These are phyloP conservation scores for Spinus pinus DNA, from an alignment of 2,797 vertebrate species.

Conservation along the genomic window DNA sequence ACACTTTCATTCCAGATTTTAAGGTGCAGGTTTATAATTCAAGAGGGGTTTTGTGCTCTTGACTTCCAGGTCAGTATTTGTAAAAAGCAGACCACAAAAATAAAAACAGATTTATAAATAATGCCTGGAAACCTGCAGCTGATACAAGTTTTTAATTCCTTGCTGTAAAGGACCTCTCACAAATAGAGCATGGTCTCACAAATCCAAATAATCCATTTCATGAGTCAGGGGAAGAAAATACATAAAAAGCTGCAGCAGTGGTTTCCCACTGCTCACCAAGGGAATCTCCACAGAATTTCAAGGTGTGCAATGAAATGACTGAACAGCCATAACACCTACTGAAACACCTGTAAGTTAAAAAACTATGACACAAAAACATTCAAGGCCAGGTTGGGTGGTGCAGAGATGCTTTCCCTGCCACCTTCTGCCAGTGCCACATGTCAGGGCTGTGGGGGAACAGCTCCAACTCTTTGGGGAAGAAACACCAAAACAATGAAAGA, in stretches of 20 bases:
- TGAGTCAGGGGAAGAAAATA: neutral
- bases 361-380: accelerated
- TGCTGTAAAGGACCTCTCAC: neutral
- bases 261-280: neutral
- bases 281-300: neutral
- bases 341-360: neutral
- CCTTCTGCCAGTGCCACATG: neutral
- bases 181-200: neutral
- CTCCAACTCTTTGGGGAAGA: neutral
- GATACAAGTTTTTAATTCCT: neutral
- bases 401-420: neutral
- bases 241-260: neutral
- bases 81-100: neutral
- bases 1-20: neutral
- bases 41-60: neutral
- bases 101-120: neutral
- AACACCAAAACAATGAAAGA: neutral
- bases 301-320: neutral
- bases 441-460: neutral
- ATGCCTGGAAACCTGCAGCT: neutral
- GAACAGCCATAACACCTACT: neutral
- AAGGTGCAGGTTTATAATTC: neutral
- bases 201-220: neutral
- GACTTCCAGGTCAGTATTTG: neutral
- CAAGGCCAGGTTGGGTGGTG: neutral